Percentiles rank a stretch among this genome's conserved stretches.
Conservation (phyloP, 2,888 invertebrate genomes). For the Dichetophora obliterata region DNA sequence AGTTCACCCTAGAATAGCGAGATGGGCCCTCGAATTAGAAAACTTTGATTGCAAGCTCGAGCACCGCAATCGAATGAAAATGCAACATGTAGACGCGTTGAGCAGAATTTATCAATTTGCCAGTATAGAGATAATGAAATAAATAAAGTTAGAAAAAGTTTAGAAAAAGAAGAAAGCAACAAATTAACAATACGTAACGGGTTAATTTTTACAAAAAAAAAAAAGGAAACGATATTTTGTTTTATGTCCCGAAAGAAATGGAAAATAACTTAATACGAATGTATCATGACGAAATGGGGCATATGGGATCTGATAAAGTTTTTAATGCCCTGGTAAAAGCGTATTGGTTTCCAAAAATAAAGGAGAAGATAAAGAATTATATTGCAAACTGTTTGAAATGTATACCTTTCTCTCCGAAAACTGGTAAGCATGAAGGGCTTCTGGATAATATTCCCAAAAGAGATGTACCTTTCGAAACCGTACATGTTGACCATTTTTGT, state of each 20-base stretch:
- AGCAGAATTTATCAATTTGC: conserved; percentile 8
- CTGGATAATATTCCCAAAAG: no score
- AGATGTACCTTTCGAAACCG: no score
- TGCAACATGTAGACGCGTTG: conserved; percentile 37
- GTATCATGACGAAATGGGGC: no score
- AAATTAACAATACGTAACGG: conserved; percentile 33
- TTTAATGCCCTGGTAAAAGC: conserved; percentile 16
- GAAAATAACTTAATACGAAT: conserved; percentile 23
- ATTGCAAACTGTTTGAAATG: no score
- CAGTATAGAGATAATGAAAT: conserved; percentile 12
- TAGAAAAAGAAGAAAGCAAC: conserved; percentile 16
- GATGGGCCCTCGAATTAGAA: conserved; percentile 35
- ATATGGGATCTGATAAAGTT: no score
- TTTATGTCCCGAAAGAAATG: conserved; percentile 16
- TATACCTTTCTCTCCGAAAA: no score
- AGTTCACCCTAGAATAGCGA: conserved; percentile 19
- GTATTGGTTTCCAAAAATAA: no score
- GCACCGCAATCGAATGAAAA: conserved; percentile 22
- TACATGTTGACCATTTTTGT: no score
- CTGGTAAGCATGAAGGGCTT: no score
- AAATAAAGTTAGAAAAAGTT: conserved; percentile 36
- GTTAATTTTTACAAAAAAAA: conserved; percentile 27
- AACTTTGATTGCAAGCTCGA: conserved; percentile 24
- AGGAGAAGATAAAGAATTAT: no score
- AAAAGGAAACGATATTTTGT: background rate